Base-by-base conservation (phyloP, 2,888 invertebrate species). In the Netelia melanura region DNA sequence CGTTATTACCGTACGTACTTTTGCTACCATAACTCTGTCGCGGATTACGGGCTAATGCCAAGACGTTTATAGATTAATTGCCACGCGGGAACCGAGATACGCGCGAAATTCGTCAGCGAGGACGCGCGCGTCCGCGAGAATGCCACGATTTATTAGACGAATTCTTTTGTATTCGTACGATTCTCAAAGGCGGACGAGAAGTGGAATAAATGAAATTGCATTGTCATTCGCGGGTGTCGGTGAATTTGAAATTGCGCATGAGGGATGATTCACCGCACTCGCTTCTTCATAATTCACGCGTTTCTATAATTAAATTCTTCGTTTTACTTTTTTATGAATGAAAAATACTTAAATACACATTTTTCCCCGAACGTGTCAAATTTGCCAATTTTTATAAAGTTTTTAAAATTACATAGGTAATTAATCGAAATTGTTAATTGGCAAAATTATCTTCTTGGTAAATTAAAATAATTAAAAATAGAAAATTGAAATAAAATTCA, bases 1-100 rank as follows among this genome's bases (percentile, higher is more conserved):
- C n/a, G 64, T 64, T 64, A 64, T 44, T 67, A 44, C 67, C 21
- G 14, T 30, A 11, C 30, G 17, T 54, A 21, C 70, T 38, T 54
- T 62, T 48, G 78, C 72, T 80, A 61, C 80, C 84, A 76, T 80
- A 79, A 74, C 62, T 78, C 52, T n/a, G 62, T 67, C 58, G 65
- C 48, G 17, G 65, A 75, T 80, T 67, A 80, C 84, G 70, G 30
- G 65, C 80, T 71, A 81, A 81, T 81, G 84, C 84, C 84, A 81
- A 81, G 77, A 84, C 81, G 72, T 81, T 84, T 81, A 84, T 78
- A 81, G 84, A 78, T 78, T 84, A 81, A 81, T 81, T 74, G 77
- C 74, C 30, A 52, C 78, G 74, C 72, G 72, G 68, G 61, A 48
- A 43, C 52, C 30, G 62, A 71, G 9, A 23, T 17, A 58, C 21